Percentiles rank a stretch among this genome's conserved stretches.
phyloP scores from a whole-genome alignment of 1,140 invertebrate genomes.

The Stegodyphus mimosarum region DNA sequence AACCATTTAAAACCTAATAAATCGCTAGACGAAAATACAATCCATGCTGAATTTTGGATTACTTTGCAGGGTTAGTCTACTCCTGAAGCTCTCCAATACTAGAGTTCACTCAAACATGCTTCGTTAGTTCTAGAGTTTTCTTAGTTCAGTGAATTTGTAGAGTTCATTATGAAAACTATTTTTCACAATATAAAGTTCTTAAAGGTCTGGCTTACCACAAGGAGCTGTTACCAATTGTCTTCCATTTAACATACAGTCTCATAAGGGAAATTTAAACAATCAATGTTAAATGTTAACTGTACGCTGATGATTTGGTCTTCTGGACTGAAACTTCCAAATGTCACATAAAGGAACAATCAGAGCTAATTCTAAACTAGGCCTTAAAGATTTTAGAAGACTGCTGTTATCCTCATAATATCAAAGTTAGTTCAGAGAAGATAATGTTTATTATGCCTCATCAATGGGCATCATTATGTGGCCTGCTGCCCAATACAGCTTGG shows the following conservation, averaged over 20 bases:
- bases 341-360: background rate
- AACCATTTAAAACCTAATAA: too few species aligned
- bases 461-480: too few species aligned
- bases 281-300: too few species aligned
- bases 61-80: background rate
- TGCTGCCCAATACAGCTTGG: too few species aligned
- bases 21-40: too few species aligned
- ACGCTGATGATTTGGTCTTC: background rate
- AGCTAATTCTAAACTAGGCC: background rate
- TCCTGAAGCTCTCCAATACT: background rate
- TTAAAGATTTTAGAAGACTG: background rate
- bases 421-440: background rate
- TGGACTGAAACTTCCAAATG: background rate
- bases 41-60: background rate
- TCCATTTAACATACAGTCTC: background rate
- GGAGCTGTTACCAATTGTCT: background rate
- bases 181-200: background rate
- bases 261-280: background rate
- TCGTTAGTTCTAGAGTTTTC: slow-evolving; percentile 4
- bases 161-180: background rate
- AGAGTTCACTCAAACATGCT: background rate
- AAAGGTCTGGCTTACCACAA: background rate
- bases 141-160: slow-evolving; percentile 6
- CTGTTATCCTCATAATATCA: background rate
- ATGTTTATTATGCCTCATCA: too few species aligned